These are phyloP conservation scores for Scaptomyza pallida DNA, from an alignment of 1,140 invertebrate genomes.

Conservation along the genomic window DNA sequence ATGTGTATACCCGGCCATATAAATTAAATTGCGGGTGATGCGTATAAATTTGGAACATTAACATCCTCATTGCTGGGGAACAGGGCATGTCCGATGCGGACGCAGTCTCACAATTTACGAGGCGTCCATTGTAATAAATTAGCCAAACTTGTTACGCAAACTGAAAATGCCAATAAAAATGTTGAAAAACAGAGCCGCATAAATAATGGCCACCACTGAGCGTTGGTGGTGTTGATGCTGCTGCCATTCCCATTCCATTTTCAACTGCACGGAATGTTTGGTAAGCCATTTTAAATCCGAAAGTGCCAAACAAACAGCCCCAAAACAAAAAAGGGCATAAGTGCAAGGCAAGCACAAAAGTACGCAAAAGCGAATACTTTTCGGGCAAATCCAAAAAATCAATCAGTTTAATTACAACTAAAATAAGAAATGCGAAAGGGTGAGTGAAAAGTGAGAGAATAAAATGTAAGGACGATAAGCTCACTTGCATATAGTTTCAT, in stretches of 20 bases:
- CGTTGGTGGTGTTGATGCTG: background rate
- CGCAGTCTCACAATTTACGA: constrained; percentile 55
- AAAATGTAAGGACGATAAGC: constrained; percentile 1
- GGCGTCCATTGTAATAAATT: constrained; percentile 63
- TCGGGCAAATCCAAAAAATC: constrained; percentile 31
- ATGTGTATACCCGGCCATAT: too few species aligned
- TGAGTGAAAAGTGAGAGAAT: background rate
- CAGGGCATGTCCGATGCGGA: constrained; percentile 27
- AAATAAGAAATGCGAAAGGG: background rate
- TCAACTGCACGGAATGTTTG: constrained; percentile 2
- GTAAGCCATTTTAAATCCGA: constrained; percentile 10
- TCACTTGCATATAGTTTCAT: constrained; percentile 35
- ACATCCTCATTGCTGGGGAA: constrained; percentile 56
- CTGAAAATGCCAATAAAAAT: constrained; percentile 72
- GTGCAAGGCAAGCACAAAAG: constrained; percentile 26
- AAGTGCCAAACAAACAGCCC: background rate
- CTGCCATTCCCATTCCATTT: background rate
- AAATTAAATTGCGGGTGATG: constrained; percentile 53
- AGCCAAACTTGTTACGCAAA: constrained; percentile 69
- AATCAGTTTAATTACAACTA: constrained; percentile 60
- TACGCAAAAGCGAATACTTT: background rate
- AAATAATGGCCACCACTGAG: constrained; percentile 47
- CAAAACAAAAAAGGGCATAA: constrained; percentile 16
- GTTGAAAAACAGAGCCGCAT: constrained; percentile 58
- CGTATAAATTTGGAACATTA: constrained; percentile 63